phyloP scores from a whole-genome alignment of 2,113 vertebrate species.

The Melanerpes formicivorus region DNA sequence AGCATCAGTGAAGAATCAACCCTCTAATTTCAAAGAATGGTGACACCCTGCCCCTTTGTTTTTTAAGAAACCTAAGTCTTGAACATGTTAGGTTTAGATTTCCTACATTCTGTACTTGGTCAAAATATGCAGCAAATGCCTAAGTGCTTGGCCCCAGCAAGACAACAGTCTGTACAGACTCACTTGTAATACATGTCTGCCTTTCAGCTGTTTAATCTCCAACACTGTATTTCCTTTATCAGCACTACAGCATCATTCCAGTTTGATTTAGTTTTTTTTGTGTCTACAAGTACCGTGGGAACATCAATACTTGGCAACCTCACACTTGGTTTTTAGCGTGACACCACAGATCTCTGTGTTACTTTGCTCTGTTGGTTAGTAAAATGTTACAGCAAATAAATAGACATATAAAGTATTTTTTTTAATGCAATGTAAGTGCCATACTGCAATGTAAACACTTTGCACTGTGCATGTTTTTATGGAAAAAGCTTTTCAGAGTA shows the following conservation, averaged over 20 bases:
- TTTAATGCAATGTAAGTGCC: slow-evolving; percentile 3
- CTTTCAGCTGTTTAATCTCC: slow-evolving; percentile 44
- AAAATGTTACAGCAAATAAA: slow-evolving; percentile 49
- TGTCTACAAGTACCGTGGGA: slow-evolving; percentile 49
- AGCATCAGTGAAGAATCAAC: neutral
- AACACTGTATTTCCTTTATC: slow-evolving; percentile 37
- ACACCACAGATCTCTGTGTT: neutral
- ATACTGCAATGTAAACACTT: slow-evolving; percentile 19
- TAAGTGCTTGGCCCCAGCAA: neutral
- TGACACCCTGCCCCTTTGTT: neutral
- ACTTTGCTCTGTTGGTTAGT: neutral
- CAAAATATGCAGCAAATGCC: slow-evolving; percentile 48
- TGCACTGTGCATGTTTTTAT: neutral
- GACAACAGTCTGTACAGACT: slow-evolving; percentile 35
- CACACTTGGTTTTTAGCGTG: slow-evolving; percentile 16
- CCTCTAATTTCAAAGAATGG: neutral
- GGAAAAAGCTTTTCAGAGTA: slow-evolving; percentile 4
- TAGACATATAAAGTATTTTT: neutral
- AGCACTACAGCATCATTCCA: neutral
- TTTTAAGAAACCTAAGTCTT: neutral
- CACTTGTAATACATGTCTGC: neutral
- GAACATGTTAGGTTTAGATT: neutral
- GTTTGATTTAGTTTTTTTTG: slow-evolving; percentile 19
- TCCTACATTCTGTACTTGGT: slow-evolving; percentile 16
- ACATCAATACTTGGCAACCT: slow-evolving; percentile 49